phyloP scores from a whole-genome alignment of 2,113 vertebrate species.

The Melanotaenia duboulayi region DNA sequence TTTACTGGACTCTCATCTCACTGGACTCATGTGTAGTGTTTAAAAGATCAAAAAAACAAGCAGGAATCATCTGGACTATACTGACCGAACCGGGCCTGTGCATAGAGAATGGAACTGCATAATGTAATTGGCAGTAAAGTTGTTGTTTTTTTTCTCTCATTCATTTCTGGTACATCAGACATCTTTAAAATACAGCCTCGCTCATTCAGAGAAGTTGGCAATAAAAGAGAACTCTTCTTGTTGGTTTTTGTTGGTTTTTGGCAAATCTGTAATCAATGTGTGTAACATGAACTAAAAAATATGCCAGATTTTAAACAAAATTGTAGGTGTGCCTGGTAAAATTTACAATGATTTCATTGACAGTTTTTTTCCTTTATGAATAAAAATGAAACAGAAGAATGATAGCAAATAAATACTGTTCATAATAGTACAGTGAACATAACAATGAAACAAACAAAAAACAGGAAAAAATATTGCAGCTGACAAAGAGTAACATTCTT shows the following conservation, averaged over 20 bases:
- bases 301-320: neutral
- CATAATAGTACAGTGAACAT: neutral
- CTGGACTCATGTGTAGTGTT: neutral
- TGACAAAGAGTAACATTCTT: slow-evolving; percentile 29
- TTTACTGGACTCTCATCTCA: neutral
- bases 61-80: neutral
- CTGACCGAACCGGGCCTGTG: slow-evolving; percentile 32
- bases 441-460: neutral
- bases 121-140: neutral
- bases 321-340: neutral
- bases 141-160: neutral
- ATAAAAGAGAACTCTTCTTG: slow-evolving; percentile 1
- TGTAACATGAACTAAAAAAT: neutral
- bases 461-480: neutral
- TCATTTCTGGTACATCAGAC: neutral
- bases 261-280: neutral
- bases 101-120: slow-evolving; percentile 44
- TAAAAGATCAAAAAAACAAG: slow-evolving; percentile 3
- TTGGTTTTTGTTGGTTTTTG: neutral
- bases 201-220: slow-evolving; percentile 9
- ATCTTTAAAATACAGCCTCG: neutral
- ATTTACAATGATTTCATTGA: neutral
- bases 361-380: neutral
- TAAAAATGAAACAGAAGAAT: neutral
- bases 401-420: neutral